phyloP scores from a whole-genome alignment of 1,140 invertebrate species.

The Tetramorium simillimum region DNA sequence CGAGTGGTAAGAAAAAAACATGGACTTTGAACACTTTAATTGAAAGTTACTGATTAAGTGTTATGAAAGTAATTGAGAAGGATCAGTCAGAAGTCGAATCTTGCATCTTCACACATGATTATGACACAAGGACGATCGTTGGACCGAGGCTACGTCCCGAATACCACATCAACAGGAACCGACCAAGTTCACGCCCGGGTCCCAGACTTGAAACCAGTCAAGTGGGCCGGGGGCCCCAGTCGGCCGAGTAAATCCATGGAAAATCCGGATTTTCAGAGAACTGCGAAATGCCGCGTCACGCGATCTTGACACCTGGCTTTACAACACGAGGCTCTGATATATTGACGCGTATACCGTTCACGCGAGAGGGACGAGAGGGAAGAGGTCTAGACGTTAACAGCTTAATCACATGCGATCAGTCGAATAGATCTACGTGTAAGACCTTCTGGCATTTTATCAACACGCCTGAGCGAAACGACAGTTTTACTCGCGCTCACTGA shows the following conservation, averaged over 20 bases:
- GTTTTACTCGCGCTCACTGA: neutral
- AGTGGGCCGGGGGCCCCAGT: neutral
- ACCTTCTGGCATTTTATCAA: neutral
- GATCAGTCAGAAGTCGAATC: neutral
- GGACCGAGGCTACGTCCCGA: neutral
- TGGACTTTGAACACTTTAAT: neutral
- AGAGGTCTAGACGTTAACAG: neutral
- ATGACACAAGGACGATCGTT: neutral
- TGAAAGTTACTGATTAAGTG: neutral
- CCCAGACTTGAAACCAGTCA: constrained; percentile 41
- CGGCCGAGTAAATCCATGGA: neutral
- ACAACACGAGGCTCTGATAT: neutral
- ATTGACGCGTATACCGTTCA: neutral
- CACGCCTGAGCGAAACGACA: neutral
- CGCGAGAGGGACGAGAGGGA: neutral
- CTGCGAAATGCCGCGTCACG: neutral
- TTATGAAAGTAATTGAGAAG: neutral
- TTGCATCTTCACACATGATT: too few relatives aligned
- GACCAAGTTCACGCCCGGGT: constrained; percentile 11
- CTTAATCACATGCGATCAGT: neutral
- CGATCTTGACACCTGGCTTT: neutral
- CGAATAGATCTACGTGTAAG: neutral
- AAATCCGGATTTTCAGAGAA: constrained; percentile 17
- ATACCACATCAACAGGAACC: neutral
- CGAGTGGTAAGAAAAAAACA: neutral